These are phyloP conservation scores for Diorhabda elongata DNA, from an alignment of 1,140 invertebrate species.

Conservation along the genomic window DNA sequence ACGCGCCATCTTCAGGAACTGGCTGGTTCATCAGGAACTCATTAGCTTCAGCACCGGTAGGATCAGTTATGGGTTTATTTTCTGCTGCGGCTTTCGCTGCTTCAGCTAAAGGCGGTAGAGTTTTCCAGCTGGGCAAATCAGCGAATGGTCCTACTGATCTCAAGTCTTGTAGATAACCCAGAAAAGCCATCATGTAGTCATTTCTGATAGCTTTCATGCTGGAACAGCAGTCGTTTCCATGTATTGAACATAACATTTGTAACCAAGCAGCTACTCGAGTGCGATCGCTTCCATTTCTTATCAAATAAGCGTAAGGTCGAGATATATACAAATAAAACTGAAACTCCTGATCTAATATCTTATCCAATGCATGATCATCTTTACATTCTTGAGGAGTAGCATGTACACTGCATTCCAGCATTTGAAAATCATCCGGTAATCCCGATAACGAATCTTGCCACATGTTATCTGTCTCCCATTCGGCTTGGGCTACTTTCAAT, in stretches of 20 bases:
- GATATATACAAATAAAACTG: constrained; percentile 47
- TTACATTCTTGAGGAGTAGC: constrained; percentile 32
- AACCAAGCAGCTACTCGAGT: constrained; percentile 47
- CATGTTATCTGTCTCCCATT: constrained; percentile 43
- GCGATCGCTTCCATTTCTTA: constrained; percentile 41
- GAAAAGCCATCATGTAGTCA: constrained; percentile 49
- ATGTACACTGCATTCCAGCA: constrained; percentile 41
- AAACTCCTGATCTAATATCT: constrained; percentile 49
- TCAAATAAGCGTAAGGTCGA: constrained; percentile 44
- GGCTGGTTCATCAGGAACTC: constrained; percentile 48
- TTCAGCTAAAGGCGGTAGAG: constrained; percentile 44
- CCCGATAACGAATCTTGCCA: constrained; percentile 40
- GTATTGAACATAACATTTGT: constrained; percentile 46
- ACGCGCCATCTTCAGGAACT: constrained; percentile 49
- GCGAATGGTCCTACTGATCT: constrained; percentile 46
- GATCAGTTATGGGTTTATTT: constrained; percentile 47
- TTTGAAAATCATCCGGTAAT: constrained; percentile 39
- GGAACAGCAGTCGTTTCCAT: constrained; percentile 40
- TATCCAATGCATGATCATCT: constrained; percentile 41
- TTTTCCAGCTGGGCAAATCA: constrained; percentile 45
- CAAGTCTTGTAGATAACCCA: constrained; percentile 44
- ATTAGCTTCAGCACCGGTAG: constrained; percentile 44
- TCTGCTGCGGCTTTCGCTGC: constrained; percentile 43
- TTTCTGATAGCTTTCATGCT: constrained; percentile 49
- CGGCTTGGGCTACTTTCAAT: constrained; percentile 31